These are phyloP conservation scores for Temnothorax longispinosus DNA, from an alignment of 1,140 invertebrate genomes.

Conservation along the genomic window DNA sequence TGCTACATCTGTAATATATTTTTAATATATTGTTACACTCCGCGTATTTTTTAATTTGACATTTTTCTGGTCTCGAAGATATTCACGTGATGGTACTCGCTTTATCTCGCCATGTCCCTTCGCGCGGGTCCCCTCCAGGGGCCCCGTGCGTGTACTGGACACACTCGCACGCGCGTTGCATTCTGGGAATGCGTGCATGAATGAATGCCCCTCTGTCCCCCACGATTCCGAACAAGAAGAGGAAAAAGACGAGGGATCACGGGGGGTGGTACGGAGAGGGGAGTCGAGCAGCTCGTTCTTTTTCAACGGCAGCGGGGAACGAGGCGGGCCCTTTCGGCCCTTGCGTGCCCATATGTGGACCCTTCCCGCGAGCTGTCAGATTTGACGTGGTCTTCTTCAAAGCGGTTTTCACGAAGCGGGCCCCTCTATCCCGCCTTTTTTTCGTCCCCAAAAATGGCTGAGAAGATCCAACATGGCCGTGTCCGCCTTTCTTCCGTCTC, in stretches of 20 bases:
- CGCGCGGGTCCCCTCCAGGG: background rate
- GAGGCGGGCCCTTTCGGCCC: conserved; percentile 72
- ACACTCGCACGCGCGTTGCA: conserved; percentile 52
- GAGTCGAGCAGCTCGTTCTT: conserved; percentile 68
- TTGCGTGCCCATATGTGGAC: conserved; percentile 67
- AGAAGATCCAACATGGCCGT: conserved; percentile 77
- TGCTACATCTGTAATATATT: background rate
- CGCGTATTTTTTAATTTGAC: background rate
- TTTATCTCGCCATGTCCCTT: conserved; percentile 45
- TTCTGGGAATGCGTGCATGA: conserved; percentile 83
- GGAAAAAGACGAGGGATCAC: conserved; percentile 36
- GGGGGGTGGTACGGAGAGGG: background rate
- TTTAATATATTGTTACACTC: background rate
- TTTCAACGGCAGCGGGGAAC: conserved; percentile 66
- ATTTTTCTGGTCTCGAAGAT: background rate
- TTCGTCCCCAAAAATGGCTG: conserved; percentile 78
- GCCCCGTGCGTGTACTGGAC: conserved; percentile 54
- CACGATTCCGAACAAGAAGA: conserved; percentile 51
- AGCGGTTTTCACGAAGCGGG: conserved; percentile 74
- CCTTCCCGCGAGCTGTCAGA: conserved; percentile 75
- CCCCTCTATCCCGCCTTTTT: conserved; percentile 72
- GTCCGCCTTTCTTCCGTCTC: conserved; percentile 21
- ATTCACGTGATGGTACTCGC: background rate
- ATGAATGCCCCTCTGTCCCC: conserved; percentile 81
- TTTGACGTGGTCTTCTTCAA: conserved; percentile 77